These are phyloP conservation scores for Frieseomelitta varia DNA, from an alignment of 1,140 invertebrate genomes.

Conservation along the genomic window DNA sequence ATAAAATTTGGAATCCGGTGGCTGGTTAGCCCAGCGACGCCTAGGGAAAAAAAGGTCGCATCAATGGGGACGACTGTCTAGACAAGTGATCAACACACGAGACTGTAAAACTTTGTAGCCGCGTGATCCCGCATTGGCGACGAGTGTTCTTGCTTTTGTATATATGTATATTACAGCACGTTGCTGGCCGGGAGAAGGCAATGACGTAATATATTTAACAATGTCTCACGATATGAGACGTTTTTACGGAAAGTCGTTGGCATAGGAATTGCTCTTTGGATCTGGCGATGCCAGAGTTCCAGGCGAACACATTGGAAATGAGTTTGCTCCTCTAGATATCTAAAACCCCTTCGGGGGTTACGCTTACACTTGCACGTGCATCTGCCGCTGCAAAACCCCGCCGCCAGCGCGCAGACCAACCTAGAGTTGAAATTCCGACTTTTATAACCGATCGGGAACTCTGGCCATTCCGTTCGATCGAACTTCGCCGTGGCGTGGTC, in stretches of 20 bases:
- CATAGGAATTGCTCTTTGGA: constrained; percentile 78
- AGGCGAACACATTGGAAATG: constrained; percentile 67
- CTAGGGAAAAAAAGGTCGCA: constrained; percentile 3
- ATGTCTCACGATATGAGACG: constrained; percentile 68
- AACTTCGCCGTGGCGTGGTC: constrained; percentile 17
- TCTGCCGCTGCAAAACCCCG: not conserved
- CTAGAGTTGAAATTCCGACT: constrained; percentile 45
- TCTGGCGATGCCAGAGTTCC: constrained; percentile 10
- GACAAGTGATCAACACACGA: constrained; percentile 60
- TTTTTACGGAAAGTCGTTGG: constrained; percentile 79
- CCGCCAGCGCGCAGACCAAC: not conserved
- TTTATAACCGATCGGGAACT: constrained; percentile 67
- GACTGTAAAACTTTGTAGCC: constrained; percentile 63
- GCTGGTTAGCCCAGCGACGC: not conserved
- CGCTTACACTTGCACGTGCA: constrained; percentile 14
- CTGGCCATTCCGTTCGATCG: constrained; percentile 55
- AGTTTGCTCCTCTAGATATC: constrained; percentile 63
- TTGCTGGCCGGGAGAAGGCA: constrained; percentile 34
- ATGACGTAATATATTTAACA: constrained; percentile 75
- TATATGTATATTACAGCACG: constrained; percentile 65
- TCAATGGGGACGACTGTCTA: constrained; percentile 50
- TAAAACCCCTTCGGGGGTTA: constrained; percentile 46
- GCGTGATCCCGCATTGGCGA: constrained; percentile 63
- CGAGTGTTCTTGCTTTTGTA: constrained; percentile 23
- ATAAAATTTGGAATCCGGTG: constrained; percentile 20